phyloP scores from a whole-genome alignment of 37 sponge, comb jelly and placozoan genomes.

The Beroe forskalii region DNA sequence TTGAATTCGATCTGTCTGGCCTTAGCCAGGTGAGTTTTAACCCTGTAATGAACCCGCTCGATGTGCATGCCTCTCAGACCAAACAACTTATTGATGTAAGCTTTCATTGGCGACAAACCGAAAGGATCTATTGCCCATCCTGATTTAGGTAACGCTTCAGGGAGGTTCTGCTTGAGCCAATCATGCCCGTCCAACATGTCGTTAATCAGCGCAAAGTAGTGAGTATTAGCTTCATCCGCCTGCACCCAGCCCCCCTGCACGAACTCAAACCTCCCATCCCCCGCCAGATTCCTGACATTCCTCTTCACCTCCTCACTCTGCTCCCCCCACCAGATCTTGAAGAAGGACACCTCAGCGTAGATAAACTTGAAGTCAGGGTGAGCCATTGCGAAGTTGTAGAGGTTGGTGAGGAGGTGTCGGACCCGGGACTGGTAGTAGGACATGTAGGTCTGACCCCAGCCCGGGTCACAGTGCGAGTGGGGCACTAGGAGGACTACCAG shows the following conservation, averaged over 20 bases:
- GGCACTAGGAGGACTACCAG: slow-evolving; percentile 11
- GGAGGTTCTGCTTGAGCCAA: slow-evolving; percentile 80
- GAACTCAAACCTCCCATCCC: slow-evolving; percentile 86
- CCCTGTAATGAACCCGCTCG: slow-evolving; percentile 84
- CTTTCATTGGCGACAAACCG: slow-evolving; percentile 89
- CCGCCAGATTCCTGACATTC: slow-evolving; percentile 57
- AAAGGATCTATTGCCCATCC: no score
- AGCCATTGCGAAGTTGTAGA: slow-evolving; percentile 7
- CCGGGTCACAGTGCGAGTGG: slow-evolving; percentile 33
- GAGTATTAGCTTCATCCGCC: slow-evolving; percentile 98
- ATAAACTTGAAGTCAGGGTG: slow-evolving; percentile 22
- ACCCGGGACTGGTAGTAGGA: not conserved
- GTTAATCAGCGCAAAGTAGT: slow-evolving; percentile 94
- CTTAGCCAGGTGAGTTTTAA: slow-evolving; percentile 86
- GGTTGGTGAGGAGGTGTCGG: not conserved
- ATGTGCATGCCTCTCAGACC: slow-evolving; percentile 83
- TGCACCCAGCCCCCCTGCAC: slow-evolving; percentile 98
- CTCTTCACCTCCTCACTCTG: not conserved
- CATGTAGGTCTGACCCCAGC: slow-evolving; percentile 1
- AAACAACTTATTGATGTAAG: slow-evolving; percentile 74
- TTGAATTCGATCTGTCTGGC: slow-evolving; percentile 80
- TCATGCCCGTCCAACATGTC: slow-evolving; percentile 90
- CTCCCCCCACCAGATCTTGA: slow-evolving; percentile 6
- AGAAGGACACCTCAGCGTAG: slow-evolving; percentile 39
- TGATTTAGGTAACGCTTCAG: slow-evolving; percentile 73